Percentiles rank a stretch among this genome's conserved stretches.
Evolutionary conservation across 1,140 invertebrate species (phyloP).

Genomic region (Oryctes rhinoceros): DNA sequence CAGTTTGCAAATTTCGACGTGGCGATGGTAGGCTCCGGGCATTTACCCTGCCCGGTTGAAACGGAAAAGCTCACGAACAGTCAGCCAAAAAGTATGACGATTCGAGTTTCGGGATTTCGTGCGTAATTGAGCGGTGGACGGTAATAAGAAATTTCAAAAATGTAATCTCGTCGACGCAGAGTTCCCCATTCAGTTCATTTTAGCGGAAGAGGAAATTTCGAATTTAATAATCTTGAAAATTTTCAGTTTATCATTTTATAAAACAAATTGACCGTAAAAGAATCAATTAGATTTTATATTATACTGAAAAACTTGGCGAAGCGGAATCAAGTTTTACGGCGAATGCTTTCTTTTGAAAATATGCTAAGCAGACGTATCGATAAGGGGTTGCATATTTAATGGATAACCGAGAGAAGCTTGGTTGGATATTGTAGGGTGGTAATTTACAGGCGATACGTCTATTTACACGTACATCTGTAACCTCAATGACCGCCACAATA

Average conservation of each 20-base stretch:
- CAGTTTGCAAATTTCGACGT: slow-evolving; percentile 11
- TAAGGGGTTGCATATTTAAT: no score
- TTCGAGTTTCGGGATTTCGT: not conserved
- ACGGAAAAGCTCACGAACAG: not conserved
- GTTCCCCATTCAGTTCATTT: not conserved
- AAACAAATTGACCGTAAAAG: not conserved
- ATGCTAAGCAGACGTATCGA: no score
- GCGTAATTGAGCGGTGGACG: not conserved
- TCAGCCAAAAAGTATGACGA: slow-evolving; percentile 7
- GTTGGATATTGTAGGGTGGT: no score
- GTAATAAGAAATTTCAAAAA: slow-evolving; percentile 15
- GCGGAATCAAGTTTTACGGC: no score
- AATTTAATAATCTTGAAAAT: slow-evolving; percentile 19
- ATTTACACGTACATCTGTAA: no score
- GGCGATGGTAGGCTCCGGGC: not conserved
- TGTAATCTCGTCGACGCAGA: not conserved
- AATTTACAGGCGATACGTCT: no score
- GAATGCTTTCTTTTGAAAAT: no score
- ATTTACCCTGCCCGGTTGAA: not conserved
- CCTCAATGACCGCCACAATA: no score
- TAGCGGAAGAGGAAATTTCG: not conserved
- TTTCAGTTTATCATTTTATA: slow-evolving; percentile 1
- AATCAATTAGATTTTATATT: no score
- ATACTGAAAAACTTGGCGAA: no score
- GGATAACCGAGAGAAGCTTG: no score